Conservation (phyloP, 1,140 invertebrate genomes). For the Drosophila ercepeae region DNA sequence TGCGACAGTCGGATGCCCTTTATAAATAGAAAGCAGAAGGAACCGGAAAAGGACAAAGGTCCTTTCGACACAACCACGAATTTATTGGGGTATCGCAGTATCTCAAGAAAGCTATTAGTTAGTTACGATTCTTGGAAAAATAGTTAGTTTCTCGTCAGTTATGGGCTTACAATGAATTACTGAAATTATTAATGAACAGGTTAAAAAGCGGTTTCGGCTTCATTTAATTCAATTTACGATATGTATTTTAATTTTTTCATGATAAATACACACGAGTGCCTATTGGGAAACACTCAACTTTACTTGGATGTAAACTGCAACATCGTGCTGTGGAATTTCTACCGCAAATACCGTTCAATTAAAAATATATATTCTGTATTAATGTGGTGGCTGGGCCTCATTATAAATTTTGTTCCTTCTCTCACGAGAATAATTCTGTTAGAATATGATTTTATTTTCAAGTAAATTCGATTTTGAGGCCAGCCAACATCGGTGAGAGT, state of each 20-base stretch:
- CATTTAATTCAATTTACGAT: conserved; percentile 18
- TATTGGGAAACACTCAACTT: background rate
- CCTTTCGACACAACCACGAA: background rate
- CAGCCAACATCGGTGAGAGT: too few species aligned
- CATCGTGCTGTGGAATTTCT: background rate
- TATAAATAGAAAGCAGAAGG: conserved; percentile 30
- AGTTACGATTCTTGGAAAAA: too few species aligned
- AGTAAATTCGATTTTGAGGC: too few species aligned
- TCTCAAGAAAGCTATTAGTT: too few species aligned
- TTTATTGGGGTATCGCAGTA: too few species aligned
- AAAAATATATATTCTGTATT: background rate
- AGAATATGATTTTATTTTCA: too few species aligned
- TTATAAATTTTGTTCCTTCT: too few species aligned
- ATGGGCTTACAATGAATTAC: background rate
- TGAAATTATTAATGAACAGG: conserved; percentile 19
- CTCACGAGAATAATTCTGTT: too few species aligned
- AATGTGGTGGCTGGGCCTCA: background rate
- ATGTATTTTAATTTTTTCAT: conserved; percentile 22
- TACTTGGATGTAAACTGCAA: too few species aligned
- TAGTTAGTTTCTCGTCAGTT: too few species aligned
- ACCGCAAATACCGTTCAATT: conserved; percentile 5
- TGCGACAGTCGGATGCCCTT: conserved; percentile 34
- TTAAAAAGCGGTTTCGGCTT: conserved; percentile 25
- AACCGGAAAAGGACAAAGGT: conserved; percentile 9
- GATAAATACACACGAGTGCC: conserved; percentile 11